Evolutionary conservation across 53 echinoderm and acorn worm genomes (phyloP), one percentile per base, ranked within the genome.

Genomic region (Mesocentrotus franciscanus): DNA sequence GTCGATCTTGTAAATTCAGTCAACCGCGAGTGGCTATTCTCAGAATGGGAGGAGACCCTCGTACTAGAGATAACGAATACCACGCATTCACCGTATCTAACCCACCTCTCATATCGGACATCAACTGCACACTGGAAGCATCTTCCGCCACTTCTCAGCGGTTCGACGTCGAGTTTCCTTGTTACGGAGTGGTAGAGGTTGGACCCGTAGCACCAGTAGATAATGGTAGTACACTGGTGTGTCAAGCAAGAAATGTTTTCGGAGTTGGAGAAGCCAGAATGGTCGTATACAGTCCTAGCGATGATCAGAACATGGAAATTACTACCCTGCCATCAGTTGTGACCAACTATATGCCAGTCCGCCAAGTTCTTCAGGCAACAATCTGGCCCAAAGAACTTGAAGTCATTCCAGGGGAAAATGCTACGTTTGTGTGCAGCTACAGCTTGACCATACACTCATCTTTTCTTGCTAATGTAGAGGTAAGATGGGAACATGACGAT

Each of bases 191-290:
- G 24, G 68, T 74, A 20, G 64, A 15, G 24, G 72, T 74, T 56
- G 92, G 92, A 66, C 71, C 92, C 10, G 92, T 92, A 18, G 92
- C 34, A 20, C 72, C 92, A 64, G 75, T 56, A 26, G 92, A 92
- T 66, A 92, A 74, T 36, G 92, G 92, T 26, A 92, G 66, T 24
- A 66, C 7, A 24, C 92, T 92, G 35, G n/a, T 68, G 1, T 92
- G 92, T 72, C 92, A 56, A n/a, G 92, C 74, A 4, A 72, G 26
- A 72, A 92, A 92, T 42, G 92, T 92, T 33, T 72, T 92, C 18
- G 92, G 92, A 22, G 66, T 64, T 34, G 64, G 20, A 18, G 91
- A 91, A 64, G 91, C 66, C 56, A 68, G 39, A 64, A 91, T 91
- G 34, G 39, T 27, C 33, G 91, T 91, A 91, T 91, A 91, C 66